Conservation (phyloP, 2,888 invertebrate species). For the Brachyptera risi region DNA sequence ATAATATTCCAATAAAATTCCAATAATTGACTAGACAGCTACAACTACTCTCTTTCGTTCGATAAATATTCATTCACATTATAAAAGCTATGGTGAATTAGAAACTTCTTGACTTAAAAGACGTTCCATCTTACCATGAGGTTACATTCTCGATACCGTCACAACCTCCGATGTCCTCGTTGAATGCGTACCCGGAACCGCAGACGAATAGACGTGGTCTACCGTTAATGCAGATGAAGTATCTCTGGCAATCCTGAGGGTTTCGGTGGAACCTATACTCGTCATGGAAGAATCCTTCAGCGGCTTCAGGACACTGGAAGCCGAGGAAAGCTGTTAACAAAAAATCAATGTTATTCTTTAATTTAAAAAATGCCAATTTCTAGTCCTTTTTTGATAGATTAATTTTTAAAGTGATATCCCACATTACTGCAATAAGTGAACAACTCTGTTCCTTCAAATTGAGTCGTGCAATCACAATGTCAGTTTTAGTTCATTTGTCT, state of each 20-base stretch:
- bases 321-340: slow-evolving; percentile 63
- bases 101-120: too few relatives aligned
- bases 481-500: too few relatives aligned
- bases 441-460: too few relatives aligned
- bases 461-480: too few relatives aligned
- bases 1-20: too few relatives aligned
- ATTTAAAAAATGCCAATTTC: neutral
- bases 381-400: too few relatives aligned
- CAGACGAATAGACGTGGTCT: slow-evolving; percentile 72
- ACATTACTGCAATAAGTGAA: too few relatives aligned
- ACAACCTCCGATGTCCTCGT: slow-evolving; percentile 65
- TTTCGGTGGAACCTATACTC: slow-evolving; percentile 44
- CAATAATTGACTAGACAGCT: too few relatives aligned
- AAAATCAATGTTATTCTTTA: neutral
- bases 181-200: slow-evolving; percentile 72
- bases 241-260: slow-evolving; percentile 67
- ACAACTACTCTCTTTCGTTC: too few relatives aligned
- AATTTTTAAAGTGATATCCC: too few relatives aligned
- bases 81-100: too few relatives aligned
- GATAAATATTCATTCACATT: too few relatives aligned
- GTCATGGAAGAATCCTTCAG: slow-evolving; percentile 42
- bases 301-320: slow-evolving; percentile 67
- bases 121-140: slow-evolving; percentile 49
- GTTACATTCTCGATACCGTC: slow-evolving; percentile 75
- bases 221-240: slow-evolving; percentile 69